Conservation (phyloP, 2,888 invertebrate genomes). For the Philonicus albiceps region DNA sequence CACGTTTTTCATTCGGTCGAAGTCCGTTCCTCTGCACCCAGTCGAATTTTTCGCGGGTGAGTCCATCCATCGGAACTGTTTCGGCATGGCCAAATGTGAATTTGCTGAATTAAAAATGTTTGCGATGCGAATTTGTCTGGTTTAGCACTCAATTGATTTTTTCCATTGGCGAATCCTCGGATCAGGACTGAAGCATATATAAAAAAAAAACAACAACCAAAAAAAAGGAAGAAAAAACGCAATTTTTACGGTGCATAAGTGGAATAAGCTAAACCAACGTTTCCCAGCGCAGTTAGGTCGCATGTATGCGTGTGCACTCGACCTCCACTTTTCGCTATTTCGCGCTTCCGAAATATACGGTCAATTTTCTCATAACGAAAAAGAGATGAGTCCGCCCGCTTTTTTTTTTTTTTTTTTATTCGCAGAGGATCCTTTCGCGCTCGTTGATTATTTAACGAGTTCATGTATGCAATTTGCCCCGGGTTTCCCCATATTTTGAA, state of each 20-base stretch:
- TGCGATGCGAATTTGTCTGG: slow-evolving; percentile 49
- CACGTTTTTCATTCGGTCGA: not conserved
- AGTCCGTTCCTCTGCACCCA: not conserved
- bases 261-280: slow-evolving; percentile 40
- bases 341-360: slow-evolving; percentile 20
- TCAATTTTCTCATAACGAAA: slow-evolving; percentile 18
- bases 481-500: not conserved
- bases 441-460: slow-evolving; percentile 29
- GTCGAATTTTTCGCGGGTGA: not conserved
- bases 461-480: not conserved
- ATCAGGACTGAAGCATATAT: not conserved
- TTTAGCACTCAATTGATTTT: slow-evolving; percentile 50
- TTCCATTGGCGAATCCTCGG: slow-evolving; percentile 34
- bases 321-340: not conserved
- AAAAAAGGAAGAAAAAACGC: not conserved
- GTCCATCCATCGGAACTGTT: slow-evolving; percentile 38
- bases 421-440: not conserved
- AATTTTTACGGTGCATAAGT: slow-evolving; percentile 26
- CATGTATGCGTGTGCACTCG: not conserved
- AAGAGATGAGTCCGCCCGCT: not conserved
- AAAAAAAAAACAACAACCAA: not conserved
- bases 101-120: slow-evolving; percentile 50
- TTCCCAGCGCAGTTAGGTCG: slow-evolving; percentile 12
- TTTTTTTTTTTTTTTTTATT: no score
- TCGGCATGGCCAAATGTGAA: slow-evolving; percentile 45